A percentile compares a stretch with the other conserved stretches of the same genome.
These are phyloP conservation scores for Porites rus DNA, from an alignment of 92 coral and sea anemone species.

Conservation along the genomic window DNA sequence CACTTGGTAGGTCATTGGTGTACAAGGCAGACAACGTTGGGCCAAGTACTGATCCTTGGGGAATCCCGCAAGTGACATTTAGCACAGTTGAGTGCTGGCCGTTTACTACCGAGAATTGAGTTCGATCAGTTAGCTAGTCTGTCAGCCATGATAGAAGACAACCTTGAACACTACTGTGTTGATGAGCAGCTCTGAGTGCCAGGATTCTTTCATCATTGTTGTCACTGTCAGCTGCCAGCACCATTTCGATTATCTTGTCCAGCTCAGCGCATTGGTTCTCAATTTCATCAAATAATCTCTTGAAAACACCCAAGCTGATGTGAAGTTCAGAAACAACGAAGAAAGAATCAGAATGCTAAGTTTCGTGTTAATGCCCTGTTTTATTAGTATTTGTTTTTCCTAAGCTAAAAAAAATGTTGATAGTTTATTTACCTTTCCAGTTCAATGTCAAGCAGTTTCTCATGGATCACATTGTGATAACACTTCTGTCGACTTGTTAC, in stretches of 20 bases:
- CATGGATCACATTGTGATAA: not conserved
- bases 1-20: too few species aligned
- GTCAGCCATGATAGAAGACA: constrained; percentile 12
- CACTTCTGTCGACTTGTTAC: not conserved
- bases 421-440: not conserved
- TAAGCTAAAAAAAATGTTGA: not conserved
- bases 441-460: constrained; percentile 5
- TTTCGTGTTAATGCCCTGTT: not conserved
- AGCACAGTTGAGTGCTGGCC: too few species aligned
- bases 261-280: constrained; percentile 48
- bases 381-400: not conserved
- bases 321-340: constrained; percentile 54
- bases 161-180: constrained; percentile 41
- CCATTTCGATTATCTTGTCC: constrained; percentile 28
- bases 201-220: not conserved
- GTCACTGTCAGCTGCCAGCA: constrained; percentile 29
- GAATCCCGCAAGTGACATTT: too few species aligned
- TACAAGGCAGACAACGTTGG: too few species aligned
- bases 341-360: not conserved
- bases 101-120: too few species aligned
- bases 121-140: too few species aligned
- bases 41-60: too few species aligned
- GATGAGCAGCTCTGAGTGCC: constrained; percentile 39
- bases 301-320: constrained; percentile 41
- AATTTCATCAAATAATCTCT: constrained; percentile 44